These are phyloP conservation scores for Porites divaricata DNA, from an alignment of 92 coral and sea anemone genomes.

Conservation along the genomic window DNA sequence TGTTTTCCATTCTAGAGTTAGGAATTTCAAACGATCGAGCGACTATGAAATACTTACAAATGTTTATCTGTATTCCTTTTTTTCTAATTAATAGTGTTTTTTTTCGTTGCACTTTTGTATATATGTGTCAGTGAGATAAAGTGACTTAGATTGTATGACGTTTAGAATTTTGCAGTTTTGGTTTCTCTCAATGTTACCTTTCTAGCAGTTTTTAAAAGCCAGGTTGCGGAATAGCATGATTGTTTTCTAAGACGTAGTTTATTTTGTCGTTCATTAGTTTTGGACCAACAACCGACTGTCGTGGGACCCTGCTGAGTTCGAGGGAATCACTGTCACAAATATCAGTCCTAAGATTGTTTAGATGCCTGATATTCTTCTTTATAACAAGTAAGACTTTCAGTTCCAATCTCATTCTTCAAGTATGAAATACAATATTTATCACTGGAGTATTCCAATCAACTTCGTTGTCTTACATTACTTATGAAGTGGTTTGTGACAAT, in stretches of 20 bases:
- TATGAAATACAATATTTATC: too few species aligned
- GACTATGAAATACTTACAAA: too few species aligned
- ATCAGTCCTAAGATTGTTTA: conserved; percentile 75
- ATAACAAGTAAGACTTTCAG: conserved; percentile 75
- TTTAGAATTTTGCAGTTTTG: neutral
- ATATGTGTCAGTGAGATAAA: too few species aligned
- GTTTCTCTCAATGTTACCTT: neutral
- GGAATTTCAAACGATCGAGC: too few species aligned
- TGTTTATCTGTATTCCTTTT: too few species aligned
- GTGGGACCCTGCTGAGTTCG: conserved; percentile 82
- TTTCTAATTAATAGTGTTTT: neutral
- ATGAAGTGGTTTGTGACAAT: neutral
- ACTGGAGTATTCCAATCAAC: too few species aligned
- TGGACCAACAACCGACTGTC: conserved; percentile 78
- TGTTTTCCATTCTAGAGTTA: too few species aligned
- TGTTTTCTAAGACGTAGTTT: neutral
- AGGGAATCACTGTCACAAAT: conserved; percentile 62
- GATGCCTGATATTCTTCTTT: conserved; percentile 87
- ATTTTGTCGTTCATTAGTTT: conserved; percentile 55
- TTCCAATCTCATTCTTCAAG: too few species aligned
- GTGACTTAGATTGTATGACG: too few species aligned
- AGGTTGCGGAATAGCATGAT: neutral
- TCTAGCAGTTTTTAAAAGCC: neutral
- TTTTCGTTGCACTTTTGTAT: conserved; percentile 13
- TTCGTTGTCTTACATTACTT: neutral